These are phyloP conservation scores for Oithona nana DNA, from an alignment of 2,888 invertebrate species.

Conservation along the genomic window DNA sequence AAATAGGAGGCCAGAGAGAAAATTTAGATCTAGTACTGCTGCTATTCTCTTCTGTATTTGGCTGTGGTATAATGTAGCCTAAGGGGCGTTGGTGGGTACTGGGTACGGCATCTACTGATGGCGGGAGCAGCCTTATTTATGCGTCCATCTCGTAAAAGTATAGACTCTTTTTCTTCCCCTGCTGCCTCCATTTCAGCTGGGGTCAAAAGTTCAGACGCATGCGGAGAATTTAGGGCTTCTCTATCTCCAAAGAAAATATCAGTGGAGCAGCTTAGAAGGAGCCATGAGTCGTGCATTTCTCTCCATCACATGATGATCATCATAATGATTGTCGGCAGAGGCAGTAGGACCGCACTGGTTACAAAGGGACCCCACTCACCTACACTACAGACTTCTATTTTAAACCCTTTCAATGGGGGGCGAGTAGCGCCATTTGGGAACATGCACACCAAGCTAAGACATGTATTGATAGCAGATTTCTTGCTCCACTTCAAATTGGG, in stretches of 20 bases:
- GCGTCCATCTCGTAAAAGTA: neutral
- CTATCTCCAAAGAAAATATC: neutral
- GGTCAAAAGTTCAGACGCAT: neutral
- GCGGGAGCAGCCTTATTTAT: neutral
- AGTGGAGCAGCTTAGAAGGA: too few relatives aligned
- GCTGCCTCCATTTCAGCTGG: neutral
- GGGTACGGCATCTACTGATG: too few relatives aligned
- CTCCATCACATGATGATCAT: neutral
- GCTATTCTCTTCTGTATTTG: neutral
- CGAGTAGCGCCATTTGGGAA: too few relatives aligned
- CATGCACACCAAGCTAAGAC: too few relatives aligned
- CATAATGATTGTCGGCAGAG: neutral
- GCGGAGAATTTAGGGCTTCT: neutral
- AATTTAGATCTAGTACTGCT: neutral
- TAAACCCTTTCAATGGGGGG: too few relatives aligned
- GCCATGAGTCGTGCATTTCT: neutral
- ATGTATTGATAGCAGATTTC: too few relatives aligned
- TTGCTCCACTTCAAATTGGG: too few relatives aligned
- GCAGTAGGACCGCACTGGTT: too few relatives aligned
- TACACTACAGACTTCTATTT: too few relatives aligned
- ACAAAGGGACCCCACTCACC: neutral
- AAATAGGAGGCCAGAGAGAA: neutral
- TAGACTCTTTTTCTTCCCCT: too few relatives aligned
- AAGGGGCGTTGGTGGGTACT: neutral
- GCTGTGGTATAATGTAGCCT: neutral